phyloP scores from a whole-genome alignment of 2,888 invertebrate genomes.

The Andrena minutula region DNA sequence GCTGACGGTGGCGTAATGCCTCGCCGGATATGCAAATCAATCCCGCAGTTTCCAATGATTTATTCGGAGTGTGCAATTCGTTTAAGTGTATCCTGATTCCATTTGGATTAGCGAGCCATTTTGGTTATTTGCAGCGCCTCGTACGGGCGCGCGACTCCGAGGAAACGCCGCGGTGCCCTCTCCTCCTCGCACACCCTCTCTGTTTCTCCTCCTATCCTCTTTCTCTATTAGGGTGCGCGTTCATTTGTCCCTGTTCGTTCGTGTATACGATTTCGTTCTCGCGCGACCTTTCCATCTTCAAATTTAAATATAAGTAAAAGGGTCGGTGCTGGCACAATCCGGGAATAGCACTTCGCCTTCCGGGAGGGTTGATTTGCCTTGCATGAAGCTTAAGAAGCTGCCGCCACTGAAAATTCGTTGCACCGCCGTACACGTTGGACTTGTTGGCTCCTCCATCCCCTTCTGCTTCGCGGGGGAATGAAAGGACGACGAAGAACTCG shows the following conservation, averaged over 20 bases:
- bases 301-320: conserved; percentile 84
- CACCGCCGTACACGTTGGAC: conserved; percentile 59
- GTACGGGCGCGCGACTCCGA: not conserved
- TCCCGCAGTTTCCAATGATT: conserved; percentile 82
- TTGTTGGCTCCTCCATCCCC: conserved; percentile 10
- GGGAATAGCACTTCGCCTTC: conserved; percentile 78
- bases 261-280: conserved; percentile 40
- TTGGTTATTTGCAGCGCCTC: conserved; percentile 55
- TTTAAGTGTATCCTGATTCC: conserved; percentile 84
- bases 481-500: conserved; percentile 27
- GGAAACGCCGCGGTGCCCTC: not conserved
- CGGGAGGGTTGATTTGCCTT: conserved; percentile 83
- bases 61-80: conserved; percentile 82
- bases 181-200: not conserved
- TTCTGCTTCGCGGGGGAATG: conserved; percentile 40
- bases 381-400: conserved; percentile 82
- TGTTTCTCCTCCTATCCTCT: not conserved
- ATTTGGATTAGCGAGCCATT: conserved; percentile 78
- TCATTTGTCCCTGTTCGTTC: conserved; percentile 50
- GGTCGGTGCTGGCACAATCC: conserved; percentile 79
- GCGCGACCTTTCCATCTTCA: conserved; percentile 75
- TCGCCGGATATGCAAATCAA: conserved; percentile 84
- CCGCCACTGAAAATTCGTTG: conserved; percentile 75
- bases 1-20: conserved; percentile 71
- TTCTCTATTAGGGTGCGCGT: conserved; percentile 14